Evolutionary conservation across 2,888 invertebrate genomes (phyloP), one percentile per base, ranked within the genome.

Genomic region (Stictocephala bisonia): DNA sequence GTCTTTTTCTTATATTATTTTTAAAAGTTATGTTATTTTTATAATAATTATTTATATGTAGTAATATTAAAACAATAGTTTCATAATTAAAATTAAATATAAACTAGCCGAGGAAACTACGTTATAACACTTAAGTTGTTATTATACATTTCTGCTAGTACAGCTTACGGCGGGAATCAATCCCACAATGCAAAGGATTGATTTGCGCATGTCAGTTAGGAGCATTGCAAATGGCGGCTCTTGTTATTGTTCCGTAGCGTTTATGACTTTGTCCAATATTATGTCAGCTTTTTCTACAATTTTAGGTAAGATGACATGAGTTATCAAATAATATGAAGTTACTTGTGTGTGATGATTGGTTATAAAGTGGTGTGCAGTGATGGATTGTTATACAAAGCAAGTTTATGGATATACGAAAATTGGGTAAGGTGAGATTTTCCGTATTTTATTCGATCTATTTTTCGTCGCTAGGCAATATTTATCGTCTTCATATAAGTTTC

Each of bases 221-320:
- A 82, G 91, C 91, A 95, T 93, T 94, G 93, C 94, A 95, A 96
- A 96, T 96, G 96, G 96, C 96, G 95, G 92, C 94, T 91, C 94
- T 95, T 96, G 95, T 96, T 96, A 95, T 96, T 96, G 95, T 96
- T 95, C 93, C 77, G 75, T 77, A 79, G 77, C 78, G 78, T 79
- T 84, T 84, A 83, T 84, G 83, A 85, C 84, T 84, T 83, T 83
- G 83, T 84, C 83, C 82, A 83, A 84, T 75, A 84, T 84, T 84
- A 83, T 85, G 85, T 82, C 83, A 82, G 82, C 82, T 83, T 84
- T 83, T 83, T 83, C 83, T 82, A 82, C 83, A 83, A 83, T 83
- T 82, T 81, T 83, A 85, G 85, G 85, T 86, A 83, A 83, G 82
- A 78, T 76, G 77, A 75, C 78, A 67, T 73, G 76, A 74, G 74